A percentile compares a stretch with the other conserved stretches of the same genome.
Conservation (phyloP, 2,113 vertebrate species). For the Nematolebias whitei region DNA sequence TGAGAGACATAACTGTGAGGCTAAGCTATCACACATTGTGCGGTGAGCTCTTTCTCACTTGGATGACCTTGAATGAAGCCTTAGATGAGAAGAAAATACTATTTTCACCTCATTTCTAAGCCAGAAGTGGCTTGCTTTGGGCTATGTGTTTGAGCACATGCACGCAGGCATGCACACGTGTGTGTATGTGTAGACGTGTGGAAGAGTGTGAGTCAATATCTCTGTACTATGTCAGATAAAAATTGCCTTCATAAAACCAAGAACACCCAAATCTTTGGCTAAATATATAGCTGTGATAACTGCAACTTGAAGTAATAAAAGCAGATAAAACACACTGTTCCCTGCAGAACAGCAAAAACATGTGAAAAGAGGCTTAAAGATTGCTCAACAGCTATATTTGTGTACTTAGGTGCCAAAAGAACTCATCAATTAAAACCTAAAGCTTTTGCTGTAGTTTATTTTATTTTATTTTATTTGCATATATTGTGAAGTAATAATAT, state of each 20-base stretch:
- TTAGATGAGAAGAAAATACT: constrained; percentile 80
- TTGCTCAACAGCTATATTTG: too few relatives aligned
- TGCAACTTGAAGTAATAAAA: neutral
- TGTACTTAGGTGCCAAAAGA: too few relatives aligned
- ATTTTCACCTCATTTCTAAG: constrained; percentile 79
- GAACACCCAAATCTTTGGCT: constrained; percentile 1
- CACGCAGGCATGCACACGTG: constrained; percentile 21
- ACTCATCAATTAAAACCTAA: too few relatives aligned
- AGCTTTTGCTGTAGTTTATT: too few relatives aligned
- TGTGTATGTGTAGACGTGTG: constrained; percentile 9
- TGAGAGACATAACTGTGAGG: constrained; percentile 48
- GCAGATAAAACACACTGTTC: too few relatives aligned
- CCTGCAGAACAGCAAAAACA: too few relatives aligned
- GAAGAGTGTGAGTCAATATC: constrained; percentile 4
- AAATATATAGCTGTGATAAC: neutral
- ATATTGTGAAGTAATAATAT: too few relatives aligned
- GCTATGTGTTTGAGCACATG: constrained; percentile 17
- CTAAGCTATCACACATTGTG: constrained; percentile 55
- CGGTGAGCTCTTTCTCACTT: constrained; percentile 76
- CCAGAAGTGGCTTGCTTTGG: constrained; percentile 67
- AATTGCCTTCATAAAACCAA: constrained; percentile 35
- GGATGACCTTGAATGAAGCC: constrained; percentile 81
- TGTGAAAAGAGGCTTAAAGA: too few relatives aligned
- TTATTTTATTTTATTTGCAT: too few relatives aligned
- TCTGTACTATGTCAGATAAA: constrained; percentile 28